Conservation (phyloP, 64 coral and sea anemone genomes). For the Pocillopora damicornis region DNA sequence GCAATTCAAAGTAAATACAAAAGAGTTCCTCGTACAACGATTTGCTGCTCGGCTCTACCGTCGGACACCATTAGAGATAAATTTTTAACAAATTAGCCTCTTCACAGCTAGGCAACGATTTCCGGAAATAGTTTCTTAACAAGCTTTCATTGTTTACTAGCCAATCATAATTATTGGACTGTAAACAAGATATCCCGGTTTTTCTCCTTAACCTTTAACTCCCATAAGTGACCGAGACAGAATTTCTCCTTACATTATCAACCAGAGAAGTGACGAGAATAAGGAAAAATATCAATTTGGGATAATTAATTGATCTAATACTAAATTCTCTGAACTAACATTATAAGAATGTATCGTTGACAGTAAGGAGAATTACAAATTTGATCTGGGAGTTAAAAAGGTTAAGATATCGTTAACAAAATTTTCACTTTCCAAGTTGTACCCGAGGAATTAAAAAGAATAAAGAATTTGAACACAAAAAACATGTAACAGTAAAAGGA, state of each 20-base stretch:
- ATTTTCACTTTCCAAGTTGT: background rate
- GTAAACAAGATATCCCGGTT: conserved; percentile 1
- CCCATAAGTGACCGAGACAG: no score
- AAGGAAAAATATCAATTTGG: no score
- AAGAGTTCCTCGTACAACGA: background rate
- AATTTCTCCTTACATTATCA: no score
- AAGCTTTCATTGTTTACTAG: background rate
- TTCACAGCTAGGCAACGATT: conserved; percentile 22
- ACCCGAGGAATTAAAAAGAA: no score
- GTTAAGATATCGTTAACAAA: background rate
- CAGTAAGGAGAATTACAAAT: no score
- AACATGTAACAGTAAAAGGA: no score
- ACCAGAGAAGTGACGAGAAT: no score
- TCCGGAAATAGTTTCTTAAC: conserved; percentile 6
- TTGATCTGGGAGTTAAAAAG: no score
- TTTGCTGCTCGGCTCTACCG: background rate
- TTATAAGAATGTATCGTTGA: no score
- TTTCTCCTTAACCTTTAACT: background rate
- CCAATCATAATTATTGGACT: background rate
- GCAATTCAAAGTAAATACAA: conserved; percentile 1
- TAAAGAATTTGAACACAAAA: no score
- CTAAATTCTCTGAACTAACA: no score
- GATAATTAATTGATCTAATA: no score
- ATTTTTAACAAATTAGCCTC: conserved; percentile 37
- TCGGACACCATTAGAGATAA: conserved; percentile 24